These are phyloP conservation scores for Acleris sparsana DNA, from an alignment of 2,888 invertebrate genomes.

Conservation along the genomic window DNA sequence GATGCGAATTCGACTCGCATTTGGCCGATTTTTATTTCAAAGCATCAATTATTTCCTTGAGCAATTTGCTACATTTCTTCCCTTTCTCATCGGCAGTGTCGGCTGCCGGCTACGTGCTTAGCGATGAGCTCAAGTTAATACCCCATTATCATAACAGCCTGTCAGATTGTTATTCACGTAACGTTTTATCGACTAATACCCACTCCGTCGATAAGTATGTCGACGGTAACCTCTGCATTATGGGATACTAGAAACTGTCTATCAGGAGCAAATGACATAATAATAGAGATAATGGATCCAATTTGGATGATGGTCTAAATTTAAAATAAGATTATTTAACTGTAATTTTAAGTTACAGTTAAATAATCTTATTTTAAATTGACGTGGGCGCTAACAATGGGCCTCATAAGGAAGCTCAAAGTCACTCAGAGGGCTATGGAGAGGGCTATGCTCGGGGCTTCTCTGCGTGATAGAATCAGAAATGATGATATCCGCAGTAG, in stretches of 20 bases:
- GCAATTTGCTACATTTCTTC: slow-evolving; percentile 14
- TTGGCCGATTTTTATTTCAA: background rate
- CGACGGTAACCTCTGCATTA: slow-evolving; percentile 11
- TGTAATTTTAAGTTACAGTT: no score
- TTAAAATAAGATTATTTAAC: no score
- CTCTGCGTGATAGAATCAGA: no score
- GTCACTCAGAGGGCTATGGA: no score
- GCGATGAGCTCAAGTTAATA: slow-evolving; percentile 25
- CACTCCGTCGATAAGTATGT: slow-evolving; percentile 12
- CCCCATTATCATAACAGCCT: slow-evolving; percentile 23
- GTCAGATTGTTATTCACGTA: slow-evolving; percentile 18
- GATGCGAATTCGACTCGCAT: no score
- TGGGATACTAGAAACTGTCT: background rate
- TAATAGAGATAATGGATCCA: no score
- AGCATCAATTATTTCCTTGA: slow-evolving; percentile 8
- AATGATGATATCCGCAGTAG: no score
- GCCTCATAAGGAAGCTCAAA: no score
- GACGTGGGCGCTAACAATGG: no score
- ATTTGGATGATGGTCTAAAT: no score
- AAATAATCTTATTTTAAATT: no score
- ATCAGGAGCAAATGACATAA: background rate
- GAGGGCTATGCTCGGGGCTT: no score
- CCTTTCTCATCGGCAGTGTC: slow-evolving; percentile 6
- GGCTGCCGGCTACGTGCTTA: slow-evolving; percentile 13
- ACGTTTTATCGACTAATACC: slow-evolving; percentile 22